Evolutionary conservation across 2,888 invertebrate species (phyloP), one percentile per base, ranked within the genome.

Genomic region (Lycocerus yunnanus): DNA sequence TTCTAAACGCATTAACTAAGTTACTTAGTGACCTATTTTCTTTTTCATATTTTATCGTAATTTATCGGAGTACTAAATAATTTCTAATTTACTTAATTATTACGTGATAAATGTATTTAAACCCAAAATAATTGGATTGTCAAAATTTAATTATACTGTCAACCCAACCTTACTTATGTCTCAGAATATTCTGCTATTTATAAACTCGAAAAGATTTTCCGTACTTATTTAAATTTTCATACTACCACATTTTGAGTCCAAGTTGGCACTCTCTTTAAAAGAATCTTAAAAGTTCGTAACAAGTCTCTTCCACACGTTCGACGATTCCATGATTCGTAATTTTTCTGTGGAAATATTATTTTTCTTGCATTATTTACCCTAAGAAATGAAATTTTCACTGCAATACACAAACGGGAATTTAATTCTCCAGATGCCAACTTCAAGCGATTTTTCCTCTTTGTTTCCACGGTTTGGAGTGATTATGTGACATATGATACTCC

Each of bases 21-120:
- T 63, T 67, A 67, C 72, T 69, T 69, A 60, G 68, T 72, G 75
- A 75, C 75, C 75, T 69, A 75, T 75, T 75, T 75, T 65, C 74
- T 71, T 58, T 43, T 58, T 66, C 71, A 58, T 72, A 72, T 74
- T 75, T 72, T 69, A 72, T 75, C 70, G 68, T 66, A 66, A 66
- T 24, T 66, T 60, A 43, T 59, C 71, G 61, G 58, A 68, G 68
- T 58, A 58, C 13, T 71, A 68, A 74, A 71, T 74, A 74, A 71
- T 59, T 74, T 60, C 58, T 69, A 68, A 66, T 70, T 68, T 63
- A 24, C 24, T 65, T 73, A 63, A 69, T 66, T 71, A 66, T 67
- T 43, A 72, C 68, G 63, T 63, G 18, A 18, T 63, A 63, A 63
- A 20, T 9, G 43, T 18, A 63, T 63, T 63, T 18, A 18, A 20